Base-by-base conservation (phyloP, 2,888 invertebrate species). In the Scaptodrosophila latifasciaeformis region DNA sequence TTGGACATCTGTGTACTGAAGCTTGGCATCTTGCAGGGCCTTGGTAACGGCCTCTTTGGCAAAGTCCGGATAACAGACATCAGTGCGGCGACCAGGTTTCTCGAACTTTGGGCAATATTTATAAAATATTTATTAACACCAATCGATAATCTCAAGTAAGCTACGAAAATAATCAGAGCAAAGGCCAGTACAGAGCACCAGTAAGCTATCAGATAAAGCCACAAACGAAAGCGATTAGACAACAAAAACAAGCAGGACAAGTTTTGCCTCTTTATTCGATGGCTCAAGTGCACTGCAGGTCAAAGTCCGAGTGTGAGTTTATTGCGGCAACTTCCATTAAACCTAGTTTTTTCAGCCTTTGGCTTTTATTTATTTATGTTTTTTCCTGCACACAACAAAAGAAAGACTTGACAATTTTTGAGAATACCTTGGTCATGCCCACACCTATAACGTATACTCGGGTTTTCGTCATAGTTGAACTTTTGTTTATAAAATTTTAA, bases 61-160 rank as follows among this genome's bases (percentile, higher is more conserved):
- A 91, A 98, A 92, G 70, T 96, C 93, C 0, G 99, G 98, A 85
- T 99, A 99, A 86, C 99, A 98, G 76, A 92, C 91, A 69, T 93
- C 90, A 46, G 92, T 89, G 50, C 91, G 87, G 44, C 89, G 88
- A 47, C 94, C 96, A 42, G 99, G 99, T 87, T 98, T 99, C 82
- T 96, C 94, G 87, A 99, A 99, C 90, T 92, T 65, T 2, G 82
- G 78, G 62, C 4, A 30, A 2, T 18, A 7, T 27, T 24, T 27
- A 35, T 34, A 34, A 10, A 34, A 15, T 7, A 1, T 34, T 34
- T 13, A 34, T 34, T 34, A 34, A 6, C 31, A 13, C 13, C 12
- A 15, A 12, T 6, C 6, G 34, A 1, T 34, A 34, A 34, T 34
- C 34, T 12, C 7, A 34, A 13, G 6, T 34, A 34, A 13, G 13